Percentiles rank a stretch among this genome's conserved stretches.
Evolutionary conservation across 2,113 vertebrate species (phyloP).

Genomic region (Pollimyrus isidori): DNA sequence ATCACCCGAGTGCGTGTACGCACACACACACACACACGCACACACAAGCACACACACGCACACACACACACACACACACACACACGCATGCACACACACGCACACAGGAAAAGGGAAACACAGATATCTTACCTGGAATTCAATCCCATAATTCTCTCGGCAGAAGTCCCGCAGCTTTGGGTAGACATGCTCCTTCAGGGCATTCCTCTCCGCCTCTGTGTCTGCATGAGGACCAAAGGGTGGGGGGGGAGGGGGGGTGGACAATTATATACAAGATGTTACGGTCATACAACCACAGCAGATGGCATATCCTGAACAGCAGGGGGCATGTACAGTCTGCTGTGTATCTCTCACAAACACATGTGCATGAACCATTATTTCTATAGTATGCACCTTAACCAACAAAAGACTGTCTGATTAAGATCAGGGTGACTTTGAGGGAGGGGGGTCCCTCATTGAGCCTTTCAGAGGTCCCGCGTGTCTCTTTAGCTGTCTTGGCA

Average conservation of each 20-base stretch:
- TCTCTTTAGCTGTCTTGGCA: neutral
- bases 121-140: slow-evolving; percentile 86
- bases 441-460: neutral
- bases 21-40: no score
- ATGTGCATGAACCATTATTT: neutral
- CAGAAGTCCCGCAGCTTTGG: slow-evolving; percentile 98
- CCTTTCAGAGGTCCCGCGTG: neutral
- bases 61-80: no score
- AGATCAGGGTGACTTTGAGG: neutral
- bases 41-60: no score
- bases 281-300: neutral
- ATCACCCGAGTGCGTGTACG: neutral
- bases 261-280: neutral
- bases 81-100: neutral
- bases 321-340: neutral
- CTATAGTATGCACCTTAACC: neutral
- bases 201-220: slow-evolving; percentile 88
- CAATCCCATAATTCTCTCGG: slow-evolving; percentile 96
- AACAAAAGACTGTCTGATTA: neutral
- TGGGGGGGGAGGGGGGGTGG: neutral
- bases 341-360: neutral
- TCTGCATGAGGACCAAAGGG: slow-evolving; percentile 60
- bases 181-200: slow-evolving; percentile 89
- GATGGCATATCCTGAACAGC: neutral
- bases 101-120: neutral